phyloP scores from a whole-genome alignment of 2,888 invertebrate species.

The Nycteola revayana region DNA sequence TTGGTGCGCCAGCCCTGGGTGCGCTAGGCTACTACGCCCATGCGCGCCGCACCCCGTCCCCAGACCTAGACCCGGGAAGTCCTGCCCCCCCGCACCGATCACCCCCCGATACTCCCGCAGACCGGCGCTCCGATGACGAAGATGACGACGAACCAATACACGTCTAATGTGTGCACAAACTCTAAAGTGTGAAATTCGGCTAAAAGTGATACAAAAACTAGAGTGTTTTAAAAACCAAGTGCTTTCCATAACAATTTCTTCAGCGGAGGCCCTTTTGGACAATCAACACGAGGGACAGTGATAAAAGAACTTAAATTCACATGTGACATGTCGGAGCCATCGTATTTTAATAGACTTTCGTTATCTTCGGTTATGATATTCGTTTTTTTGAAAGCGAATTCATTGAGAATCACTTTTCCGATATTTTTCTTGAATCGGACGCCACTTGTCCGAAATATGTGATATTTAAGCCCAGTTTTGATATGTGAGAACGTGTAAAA shows the following conservation, averaged over 20 bases:
- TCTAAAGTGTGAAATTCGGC: conserved; percentile 15
- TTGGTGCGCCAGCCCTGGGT: conserved; percentile 86
- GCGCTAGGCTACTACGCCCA: conserved; percentile 77
- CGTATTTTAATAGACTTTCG: conserved; percentile 23
- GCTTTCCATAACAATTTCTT: conserved; percentile 8
- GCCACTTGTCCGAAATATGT: conserved; percentile 63
- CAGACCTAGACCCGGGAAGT: conserved; percentile 83
- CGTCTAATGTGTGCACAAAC: conserved; percentile 63
- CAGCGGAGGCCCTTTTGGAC: too few relatives aligned
- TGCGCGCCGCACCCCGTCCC: conserved; percentile 73
- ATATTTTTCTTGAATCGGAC: conserved; percentile 44
- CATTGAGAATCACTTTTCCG: conserved; percentile 27
- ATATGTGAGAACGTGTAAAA: conserved; percentile 60
- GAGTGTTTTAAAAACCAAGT: conserved; percentile 22
- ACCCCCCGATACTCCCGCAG: conserved; percentile 61
- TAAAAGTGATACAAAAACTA: conserved; percentile 21
- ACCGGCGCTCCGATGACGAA: conserved; percentile 73
- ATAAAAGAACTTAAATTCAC: conserved; percentile 1
- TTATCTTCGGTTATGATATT: conserved; percentile 26
- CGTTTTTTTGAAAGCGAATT: conserved; percentile 27
- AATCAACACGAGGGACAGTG: too few relatives aligned
- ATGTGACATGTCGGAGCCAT: conserved; percentile 16
- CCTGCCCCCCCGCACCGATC: conserved; percentile 76
- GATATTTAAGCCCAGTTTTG: conserved; percentile 75
- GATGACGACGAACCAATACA: conserved; percentile 85